Percentiles rank a stretch among this genome's conserved stretches.
phyloP scores from a whole-genome alignment of 2,113 vertebrate genomes.

The Xenopus borealis region DNA sequence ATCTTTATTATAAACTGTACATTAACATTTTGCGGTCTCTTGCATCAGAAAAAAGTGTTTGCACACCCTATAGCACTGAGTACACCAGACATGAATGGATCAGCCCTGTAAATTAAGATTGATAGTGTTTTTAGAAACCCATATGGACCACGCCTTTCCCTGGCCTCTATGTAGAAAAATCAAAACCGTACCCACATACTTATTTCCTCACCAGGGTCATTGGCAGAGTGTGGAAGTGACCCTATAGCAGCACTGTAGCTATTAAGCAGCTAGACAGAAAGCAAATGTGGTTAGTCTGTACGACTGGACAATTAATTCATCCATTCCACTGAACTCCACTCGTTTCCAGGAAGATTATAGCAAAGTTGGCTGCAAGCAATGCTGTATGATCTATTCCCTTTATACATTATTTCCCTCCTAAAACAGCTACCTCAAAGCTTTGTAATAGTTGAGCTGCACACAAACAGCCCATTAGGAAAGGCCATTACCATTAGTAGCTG shows the following conservation, averaged over 20 bases:
- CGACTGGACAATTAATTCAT: no score
- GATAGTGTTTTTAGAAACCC: not conserved
- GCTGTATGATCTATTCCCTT: no score
- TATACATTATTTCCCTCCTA: no score
- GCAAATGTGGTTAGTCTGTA: no score
- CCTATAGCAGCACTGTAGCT: not conserved
- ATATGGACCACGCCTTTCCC: not conserved
- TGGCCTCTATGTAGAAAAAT: not conserved
- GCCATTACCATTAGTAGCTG: no score
- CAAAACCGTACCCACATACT: not conserved
- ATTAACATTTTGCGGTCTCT: not conserved
- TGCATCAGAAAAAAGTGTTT: slow-evolving; percentile 4
- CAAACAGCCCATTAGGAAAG: no score
- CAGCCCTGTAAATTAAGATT: not conserved
- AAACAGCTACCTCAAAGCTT: no score
- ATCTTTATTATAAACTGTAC: slow-evolving; percentile 28
- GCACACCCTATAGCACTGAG: slow-evolving; percentile 26
- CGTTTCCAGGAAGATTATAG: no score
- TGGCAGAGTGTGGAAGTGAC: not conserved
- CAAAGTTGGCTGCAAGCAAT: no score
- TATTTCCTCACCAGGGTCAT: not conserved
- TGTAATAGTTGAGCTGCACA: no score
- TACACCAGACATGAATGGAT: not conserved
- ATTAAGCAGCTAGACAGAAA: no score
- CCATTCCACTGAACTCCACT: no score